These are phyloP conservation scores for Zosterops borbonicus DNA, from an alignment of 2,113 vertebrate species.

Conservation along the genomic window DNA sequence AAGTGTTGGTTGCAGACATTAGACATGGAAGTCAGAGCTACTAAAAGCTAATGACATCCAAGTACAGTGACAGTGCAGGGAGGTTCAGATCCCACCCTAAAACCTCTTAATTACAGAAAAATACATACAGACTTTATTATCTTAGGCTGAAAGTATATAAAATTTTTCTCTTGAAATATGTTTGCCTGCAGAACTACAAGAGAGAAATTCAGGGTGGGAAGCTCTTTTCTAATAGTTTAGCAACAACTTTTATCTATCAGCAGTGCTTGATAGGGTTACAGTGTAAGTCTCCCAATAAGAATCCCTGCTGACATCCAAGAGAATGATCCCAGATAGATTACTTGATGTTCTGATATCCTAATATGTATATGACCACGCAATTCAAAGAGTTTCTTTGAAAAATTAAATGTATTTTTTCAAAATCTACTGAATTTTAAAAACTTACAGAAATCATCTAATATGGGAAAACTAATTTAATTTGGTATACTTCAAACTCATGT, in stretches of 20 bases:
- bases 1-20: background rate
- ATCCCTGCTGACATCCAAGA: background rate
- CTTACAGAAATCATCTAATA: background rate
- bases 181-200: background rate
- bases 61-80: background rate
- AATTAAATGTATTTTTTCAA: background rate
- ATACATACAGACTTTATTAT: background rate
- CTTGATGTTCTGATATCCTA: background rate
- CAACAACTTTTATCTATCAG: background rate
- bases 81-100: background rate
- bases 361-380: background rate
- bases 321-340: background rate
- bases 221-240: background rate
- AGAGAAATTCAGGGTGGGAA: background rate
- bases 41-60: background rate
- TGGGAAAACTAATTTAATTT: background rate
- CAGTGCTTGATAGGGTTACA: background rate
- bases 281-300: background rate
- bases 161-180: background rate
- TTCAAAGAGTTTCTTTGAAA: background rate
- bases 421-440: background rate
- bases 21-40: background rate
- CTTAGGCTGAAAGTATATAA: background rate
- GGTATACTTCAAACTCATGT: background rate
- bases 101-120: background rate